Evolutionary conservation across 1,140 invertebrate species (phyloP).

Genomic region (Ericerus pela): DNA sequence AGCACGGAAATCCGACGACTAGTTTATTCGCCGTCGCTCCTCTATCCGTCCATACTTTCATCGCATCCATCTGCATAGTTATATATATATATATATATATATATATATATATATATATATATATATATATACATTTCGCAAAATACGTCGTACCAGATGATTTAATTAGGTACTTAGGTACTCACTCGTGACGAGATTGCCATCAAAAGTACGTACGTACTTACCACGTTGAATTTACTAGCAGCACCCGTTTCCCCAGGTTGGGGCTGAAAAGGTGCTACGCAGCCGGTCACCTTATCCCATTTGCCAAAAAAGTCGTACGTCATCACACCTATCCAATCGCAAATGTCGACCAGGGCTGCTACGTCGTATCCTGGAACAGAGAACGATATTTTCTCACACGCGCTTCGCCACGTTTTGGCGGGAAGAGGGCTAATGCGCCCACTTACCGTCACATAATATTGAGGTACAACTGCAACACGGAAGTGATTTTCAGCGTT

Average conservation of each 20-base stretch:
- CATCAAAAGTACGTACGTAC: no score
- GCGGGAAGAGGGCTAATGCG: no score
- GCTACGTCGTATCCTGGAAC: neutral
- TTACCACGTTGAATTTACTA: slow-evolving; percentile 33
- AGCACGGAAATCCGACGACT: slow-evolving; percentile 70
- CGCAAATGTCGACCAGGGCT: slow-evolving; percentile 25
- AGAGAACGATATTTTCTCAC: no score
- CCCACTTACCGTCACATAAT: no score
- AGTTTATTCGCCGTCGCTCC: slow-evolving; percentile 69
- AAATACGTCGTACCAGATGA: no score
- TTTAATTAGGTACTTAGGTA: no score
- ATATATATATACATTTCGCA: no score
- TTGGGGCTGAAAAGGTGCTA: slow-evolving; percentile 64
- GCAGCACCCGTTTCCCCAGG: slow-evolving; percentile 45
- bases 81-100: no score
- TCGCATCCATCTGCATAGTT: slow-evolving; percentile 51
- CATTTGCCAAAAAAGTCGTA: slow-evolving; percentile 78
- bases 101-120: slow-evolving; percentile 28
- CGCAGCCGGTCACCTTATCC: slow-evolving; percentile 69
- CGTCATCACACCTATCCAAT: slow-evolving; percentile 74
- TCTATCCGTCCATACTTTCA: slow-evolving; percentile 51
- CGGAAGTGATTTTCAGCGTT: no score
- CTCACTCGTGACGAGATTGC: no score
- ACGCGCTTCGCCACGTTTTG: no score
- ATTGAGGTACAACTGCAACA: no score